Percentiles rank a stretch among this genome's conserved stretches.
These are phyloP conservation scores for Florisuga fusca DNA, from an alignment of 2,797 vertebrate genomes.

Conservation along the genomic window DNA sequence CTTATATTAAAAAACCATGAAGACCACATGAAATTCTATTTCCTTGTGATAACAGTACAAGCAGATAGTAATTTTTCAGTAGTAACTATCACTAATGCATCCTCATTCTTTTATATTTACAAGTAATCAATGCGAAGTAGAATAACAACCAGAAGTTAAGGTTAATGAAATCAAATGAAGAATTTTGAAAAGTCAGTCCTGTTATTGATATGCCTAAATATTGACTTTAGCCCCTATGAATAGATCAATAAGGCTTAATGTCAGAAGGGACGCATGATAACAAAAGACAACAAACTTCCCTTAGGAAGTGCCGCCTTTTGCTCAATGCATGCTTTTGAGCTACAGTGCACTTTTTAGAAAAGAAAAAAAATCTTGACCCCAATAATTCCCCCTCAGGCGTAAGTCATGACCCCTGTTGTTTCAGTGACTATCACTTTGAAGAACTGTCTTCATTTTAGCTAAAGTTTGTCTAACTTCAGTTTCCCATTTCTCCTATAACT, in stretches of 20 bases:
- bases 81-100: not conserved
- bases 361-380: not conserved
- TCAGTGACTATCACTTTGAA: not conserved
- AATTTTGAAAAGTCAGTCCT: constrained; percentile 59
- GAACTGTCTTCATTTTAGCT: not conserved
- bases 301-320: not conserved
- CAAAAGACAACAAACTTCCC: not conserved
- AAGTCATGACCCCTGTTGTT: not conserved
- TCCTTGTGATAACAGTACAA: not conserved
- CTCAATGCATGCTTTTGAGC: not conserved
- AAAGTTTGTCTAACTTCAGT: not conserved
- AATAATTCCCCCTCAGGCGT: not conserved
- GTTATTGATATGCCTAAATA: constrained; percentile 45
- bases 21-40: not conserved
- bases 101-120: constrained; percentile 27
- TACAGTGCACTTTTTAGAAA: not conserved
- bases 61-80: not conserved
- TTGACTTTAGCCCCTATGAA: constrained; percentile 21
- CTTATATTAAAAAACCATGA: not conserved
- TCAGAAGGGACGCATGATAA: constrained; percentile 27
- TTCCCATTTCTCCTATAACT: not conserved
- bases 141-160: constrained; percentile 48
- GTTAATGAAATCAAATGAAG: constrained; percentile 60
- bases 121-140: constrained; percentile 44
- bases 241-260: constrained; percentile 48